Evolutionary conservation across 2,797 vertebrate species (phyloP), one percentile per base, ranked within the genome.

Genomic region (Sparidentex hasta): DNA sequence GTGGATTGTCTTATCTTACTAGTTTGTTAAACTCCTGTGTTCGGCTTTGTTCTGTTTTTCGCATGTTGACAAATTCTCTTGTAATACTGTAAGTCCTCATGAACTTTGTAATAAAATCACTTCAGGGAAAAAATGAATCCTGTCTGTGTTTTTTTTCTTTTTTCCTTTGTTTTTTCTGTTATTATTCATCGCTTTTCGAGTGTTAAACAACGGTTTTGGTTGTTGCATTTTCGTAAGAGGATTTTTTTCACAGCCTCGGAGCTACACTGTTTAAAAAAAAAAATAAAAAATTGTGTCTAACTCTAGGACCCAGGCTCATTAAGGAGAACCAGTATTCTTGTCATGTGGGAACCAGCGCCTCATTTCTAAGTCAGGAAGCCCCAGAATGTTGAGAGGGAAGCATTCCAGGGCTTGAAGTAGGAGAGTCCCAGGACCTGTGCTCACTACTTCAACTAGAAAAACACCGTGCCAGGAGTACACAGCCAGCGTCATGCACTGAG

Each of bases 21-120:
- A 95, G 94, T 97, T 96, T 96, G 97, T 98, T 96, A 92, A 94
- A 93, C 90, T 95, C 94, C 94, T 94, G 94, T 96, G 95, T 96
- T 96, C 91, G 80, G 93, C 95, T 96, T 95, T 61, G 95, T 96
- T 96, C 93, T 78, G 93, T 95, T 96, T 38, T 95, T 93, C 93
- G 96, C 96, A 96, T 96, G 96, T 96, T 95, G 93, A 97, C 96
- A 96, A 97, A 96, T 93, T 96, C 95, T 97, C 96, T 96, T 99
- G 98, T 99, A 99, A 99, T 94, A 93, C 90, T 93, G 92, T 98
- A 99, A 98, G 96, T 97, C 97, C 96, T 96, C 94, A 94, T 94
- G 96, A 98, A 97, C 95, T 98, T 99, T 98, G 96, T 97, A 97
- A 98, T 98, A 98, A 99, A 96, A 98, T 96, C 90, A 95, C 92